Conservation (phyloP, 2,797 vertebrate species). For the Sciurus vulgaris region DNA sequence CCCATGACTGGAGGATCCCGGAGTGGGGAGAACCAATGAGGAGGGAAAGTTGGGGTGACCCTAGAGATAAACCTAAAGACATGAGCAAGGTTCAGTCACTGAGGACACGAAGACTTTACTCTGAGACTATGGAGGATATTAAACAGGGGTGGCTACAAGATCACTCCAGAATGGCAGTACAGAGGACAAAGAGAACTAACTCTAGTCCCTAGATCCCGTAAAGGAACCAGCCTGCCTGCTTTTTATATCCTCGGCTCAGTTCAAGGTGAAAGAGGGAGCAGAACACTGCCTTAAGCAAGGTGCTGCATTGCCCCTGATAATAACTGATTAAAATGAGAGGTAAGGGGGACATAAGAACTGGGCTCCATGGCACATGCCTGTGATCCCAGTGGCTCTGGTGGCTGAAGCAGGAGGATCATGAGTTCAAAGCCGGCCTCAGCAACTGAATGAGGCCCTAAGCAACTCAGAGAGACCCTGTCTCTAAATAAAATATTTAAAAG, state of each 20-base stretch:
- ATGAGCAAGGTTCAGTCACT: neutral
- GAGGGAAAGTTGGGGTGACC: neutral
- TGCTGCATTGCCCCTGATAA: neutral
- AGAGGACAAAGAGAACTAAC: neutral
- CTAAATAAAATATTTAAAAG: too few species aligned
- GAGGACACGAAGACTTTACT: neutral
- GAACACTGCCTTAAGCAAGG: neutral
- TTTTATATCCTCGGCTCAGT: neutral
- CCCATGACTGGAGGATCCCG: neutral
- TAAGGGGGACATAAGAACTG: neutral
- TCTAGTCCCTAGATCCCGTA: neutral
- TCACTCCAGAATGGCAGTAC: neutral
- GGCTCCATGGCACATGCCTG: too few species aligned
- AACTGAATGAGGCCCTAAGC: too few species aligned
- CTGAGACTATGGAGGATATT: neutral
- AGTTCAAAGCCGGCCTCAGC: too few species aligned
- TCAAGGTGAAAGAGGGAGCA: neutral
- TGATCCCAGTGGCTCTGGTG: too few species aligned
- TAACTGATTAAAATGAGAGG: slow-evolving; percentile 32
- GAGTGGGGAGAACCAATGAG: neutral
- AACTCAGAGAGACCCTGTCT: too few species aligned
- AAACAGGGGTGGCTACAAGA: neutral
- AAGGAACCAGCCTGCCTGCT: neutral
- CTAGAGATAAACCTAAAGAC: neutral
- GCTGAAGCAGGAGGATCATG: too few species aligned